A percentile compares a stretch with the other conserved stretches of the same genome.
These are phyloP conservation scores for Dissostichus mawsoni DNA, from an alignment of 2,113 vertebrate species.

Conservation along the genomic window DNA sequence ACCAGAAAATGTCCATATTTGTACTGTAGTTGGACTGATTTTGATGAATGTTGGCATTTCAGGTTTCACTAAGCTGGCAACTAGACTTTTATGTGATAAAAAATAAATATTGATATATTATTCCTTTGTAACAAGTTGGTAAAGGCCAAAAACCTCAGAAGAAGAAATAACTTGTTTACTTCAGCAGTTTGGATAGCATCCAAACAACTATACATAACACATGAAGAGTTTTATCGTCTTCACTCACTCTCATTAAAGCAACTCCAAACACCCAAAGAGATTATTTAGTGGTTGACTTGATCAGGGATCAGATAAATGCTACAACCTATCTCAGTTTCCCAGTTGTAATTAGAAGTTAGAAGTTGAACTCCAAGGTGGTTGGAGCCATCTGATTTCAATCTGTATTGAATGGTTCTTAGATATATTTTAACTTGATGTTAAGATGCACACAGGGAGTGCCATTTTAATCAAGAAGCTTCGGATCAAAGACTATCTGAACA, in stretches of 20 bases:
- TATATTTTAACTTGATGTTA: background rate
- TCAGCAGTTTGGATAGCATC: too few species aligned
- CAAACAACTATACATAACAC: background rate
- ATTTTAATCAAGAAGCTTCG: background rate
- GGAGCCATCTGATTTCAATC: background rate
- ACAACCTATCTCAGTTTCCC: background rate
- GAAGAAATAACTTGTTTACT: background rate
- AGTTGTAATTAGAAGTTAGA: background rate
- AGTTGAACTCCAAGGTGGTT: background rate
- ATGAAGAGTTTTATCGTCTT: background rate
- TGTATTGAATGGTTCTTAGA: background rate
- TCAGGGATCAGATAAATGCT: background rate
- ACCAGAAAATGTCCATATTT: too few species aligned
- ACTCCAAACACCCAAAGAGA: background rate
- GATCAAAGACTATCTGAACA: background rate
- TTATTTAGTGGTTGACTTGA: background rate
- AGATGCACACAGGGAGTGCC: too few species aligned
- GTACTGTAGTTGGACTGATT: too few species aligned
- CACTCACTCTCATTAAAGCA: background rate
- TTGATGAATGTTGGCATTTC: too few species aligned
- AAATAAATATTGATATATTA: too few species aligned
- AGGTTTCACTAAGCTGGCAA: too few species aligned
- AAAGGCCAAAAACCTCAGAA: background rate
- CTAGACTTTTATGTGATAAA: too few species aligned
- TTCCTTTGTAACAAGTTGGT: too few species aligned